phyloP scores from a whole-genome alignment of 1,140 invertebrate genomes.

The Hyles vespertilio region DNA sequence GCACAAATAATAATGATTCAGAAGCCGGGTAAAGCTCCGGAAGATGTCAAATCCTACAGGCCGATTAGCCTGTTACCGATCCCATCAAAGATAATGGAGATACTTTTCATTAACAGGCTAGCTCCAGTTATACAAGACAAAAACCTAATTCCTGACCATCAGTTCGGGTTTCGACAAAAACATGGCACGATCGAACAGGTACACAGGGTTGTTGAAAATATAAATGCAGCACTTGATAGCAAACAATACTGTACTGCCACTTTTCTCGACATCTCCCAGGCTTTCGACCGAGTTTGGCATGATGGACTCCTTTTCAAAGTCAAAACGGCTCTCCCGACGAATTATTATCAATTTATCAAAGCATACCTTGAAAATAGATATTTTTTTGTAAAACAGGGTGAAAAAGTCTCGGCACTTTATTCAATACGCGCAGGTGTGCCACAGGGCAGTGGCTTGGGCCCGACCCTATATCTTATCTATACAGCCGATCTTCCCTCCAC shows the following conservation, averaged over 20 bases:
- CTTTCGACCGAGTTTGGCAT: slow-evolving; percentile 8
- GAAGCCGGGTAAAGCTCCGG: slow-evolving; percentile 12
- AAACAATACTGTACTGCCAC: slow-evolving; percentile 11
- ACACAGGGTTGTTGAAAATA: slow-evolving; percentile 9
- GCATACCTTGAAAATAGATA: no score
- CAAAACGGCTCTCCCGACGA: not conserved
- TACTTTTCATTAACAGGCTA: slow-evolving; percentile 10
- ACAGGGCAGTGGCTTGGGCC: not conserved
- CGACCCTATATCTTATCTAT: slow-evolving; percentile 3
- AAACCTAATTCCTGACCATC: slow-evolving; percentile 15
- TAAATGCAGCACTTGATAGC: slow-evolving; percentile 6
- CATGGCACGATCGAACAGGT: slow-evolving; percentile 12
- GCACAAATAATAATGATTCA: slow-evolving; percentile 15
- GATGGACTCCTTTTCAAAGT: slow-evolving; percentile 3
- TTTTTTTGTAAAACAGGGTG: no score
- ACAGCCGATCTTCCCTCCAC: slow-evolving; percentile 2
- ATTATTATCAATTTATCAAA: no score
- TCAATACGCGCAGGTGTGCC: no score
- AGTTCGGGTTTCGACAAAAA: slow-evolving; percentile 16
- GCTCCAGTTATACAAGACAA: slow-evolving; percentile 3
- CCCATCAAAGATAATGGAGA: slow-evolving; percentile 13
- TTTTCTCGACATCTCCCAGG: slow-evolving; percentile 8
- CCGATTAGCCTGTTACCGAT: slow-evolving; percentile 18
- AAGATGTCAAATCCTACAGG: slow-evolving; percentile 13
- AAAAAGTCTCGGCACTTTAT: no score